phyloP scores from a whole-genome alignment of 2,888 invertebrate genomes.

The Sinotaia quadrata region DNA sequence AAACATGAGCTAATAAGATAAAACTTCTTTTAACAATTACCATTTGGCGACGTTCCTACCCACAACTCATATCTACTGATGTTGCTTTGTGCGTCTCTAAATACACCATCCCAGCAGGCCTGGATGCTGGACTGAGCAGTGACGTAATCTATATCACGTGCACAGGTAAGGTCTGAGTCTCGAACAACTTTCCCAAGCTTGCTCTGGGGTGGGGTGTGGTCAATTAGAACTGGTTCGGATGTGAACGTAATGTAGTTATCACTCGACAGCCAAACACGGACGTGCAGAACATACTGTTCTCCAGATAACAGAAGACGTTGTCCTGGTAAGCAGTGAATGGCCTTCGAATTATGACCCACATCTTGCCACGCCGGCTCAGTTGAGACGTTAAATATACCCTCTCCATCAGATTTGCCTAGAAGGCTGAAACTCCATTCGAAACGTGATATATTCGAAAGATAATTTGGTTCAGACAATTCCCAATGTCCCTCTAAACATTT shows the following conservation, averaged over 20 bases:
- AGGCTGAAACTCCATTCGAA: slow-evolving; percentile 47
- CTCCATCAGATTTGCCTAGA: slow-evolving; percentile 28
- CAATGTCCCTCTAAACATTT: slow-evolving; percentile 36
- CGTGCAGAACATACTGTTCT: slow-evolving; percentile 35
- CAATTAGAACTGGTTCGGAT: slow-evolving; percentile 34
- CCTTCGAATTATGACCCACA: slow-evolving; percentile 24
- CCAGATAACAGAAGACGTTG: slow-evolving; percentile 23
- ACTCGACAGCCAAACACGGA: slow-evolving; percentile 37
- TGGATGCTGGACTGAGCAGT: slow-evolving; percentile 35
- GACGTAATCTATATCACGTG: slow-evolving; percentile 40
- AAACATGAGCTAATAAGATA: too few species aligned
- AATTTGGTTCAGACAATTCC: not conserved
- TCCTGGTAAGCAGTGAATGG: slow-evolving; percentile 34
- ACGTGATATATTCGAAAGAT: slow-evolving; percentile 20
- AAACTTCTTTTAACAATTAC: slow-evolving; percentile 26
- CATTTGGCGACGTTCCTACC: slow-evolving; percentile 36
- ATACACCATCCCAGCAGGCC: slow-evolving; percentile 45
- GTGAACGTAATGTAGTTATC: slow-evolving; percentile 25
- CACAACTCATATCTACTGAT: slow-evolving; percentile 28
- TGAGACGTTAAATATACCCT: slow-evolving; percentile 38
- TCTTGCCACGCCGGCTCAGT: slow-evolving; percentile 40
- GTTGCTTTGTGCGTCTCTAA: slow-evolving; percentile 33
- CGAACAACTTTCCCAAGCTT: slow-evolving; percentile 30
- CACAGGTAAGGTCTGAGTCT: slow-evolving; percentile 35
- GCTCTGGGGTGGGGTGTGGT: slow-evolving; percentile 38